These are phyloP conservation scores for Marmota monax DNA, from an alignment of 2,113 vertebrate species.

Conservation along the genomic window DNA sequence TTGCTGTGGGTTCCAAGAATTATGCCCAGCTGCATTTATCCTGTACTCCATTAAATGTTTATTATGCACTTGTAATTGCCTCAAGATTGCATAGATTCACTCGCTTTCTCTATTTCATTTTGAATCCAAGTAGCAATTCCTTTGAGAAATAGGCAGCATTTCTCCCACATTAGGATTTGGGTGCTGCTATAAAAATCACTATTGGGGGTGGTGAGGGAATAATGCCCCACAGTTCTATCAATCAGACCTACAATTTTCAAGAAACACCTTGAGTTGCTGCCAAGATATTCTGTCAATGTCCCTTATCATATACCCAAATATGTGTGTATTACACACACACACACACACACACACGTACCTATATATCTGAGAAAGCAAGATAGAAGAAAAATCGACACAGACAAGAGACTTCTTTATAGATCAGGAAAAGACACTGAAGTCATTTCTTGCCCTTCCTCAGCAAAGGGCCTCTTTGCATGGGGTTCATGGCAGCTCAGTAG, in stretches of 20 bases:
- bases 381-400: neutral
- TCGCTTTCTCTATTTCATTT: slow-evolving; percentile 20
- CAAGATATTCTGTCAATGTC: neutral
- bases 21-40: slow-evolving; percentile 4
- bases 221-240: neutral
- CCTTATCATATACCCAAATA: neutral
- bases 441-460: neutral
- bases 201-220: neutral
- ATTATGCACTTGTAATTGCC: slow-evolving; percentile 31
- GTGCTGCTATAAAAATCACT: neutral
- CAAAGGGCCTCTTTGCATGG: slow-evolving; percentile 58
- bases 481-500: slow-evolving; percentile 60
- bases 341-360: too few species aligned
- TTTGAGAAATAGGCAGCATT: neutral
- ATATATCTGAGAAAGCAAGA: neutral
- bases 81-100: slow-evolving; percentile 22
- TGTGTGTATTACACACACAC: neutral
- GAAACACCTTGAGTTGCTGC: neutral
- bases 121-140: neutral
- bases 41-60: slow-evolving; percentile 40
- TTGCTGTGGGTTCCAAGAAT: slow-evolving; percentile 39
- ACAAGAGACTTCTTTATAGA: slow-evolving; percentile 39
- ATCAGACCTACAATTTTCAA: neutral
- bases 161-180: neutral
- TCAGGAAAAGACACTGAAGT: slow-evolving; percentile 26